These are phyloP conservation scores for Seriola rivoliana DNA, from an alignment of 2,113 vertebrate genomes.

Conservation along the genomic window DNA sequence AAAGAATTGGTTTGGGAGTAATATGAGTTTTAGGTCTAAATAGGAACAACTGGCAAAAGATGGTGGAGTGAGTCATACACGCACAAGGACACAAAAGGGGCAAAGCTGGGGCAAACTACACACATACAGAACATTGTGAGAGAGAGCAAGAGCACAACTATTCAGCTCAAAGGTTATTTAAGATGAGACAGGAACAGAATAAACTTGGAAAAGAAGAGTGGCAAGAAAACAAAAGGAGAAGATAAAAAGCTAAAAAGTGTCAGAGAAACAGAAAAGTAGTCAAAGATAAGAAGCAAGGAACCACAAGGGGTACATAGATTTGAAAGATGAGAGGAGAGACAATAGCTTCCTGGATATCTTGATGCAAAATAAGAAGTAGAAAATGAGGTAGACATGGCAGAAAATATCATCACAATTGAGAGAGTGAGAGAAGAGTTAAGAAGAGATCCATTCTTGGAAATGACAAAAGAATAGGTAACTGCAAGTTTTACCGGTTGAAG, in stretches of 20 bases:
- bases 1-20: background rate
- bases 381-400: background rate
- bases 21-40: conserved; percentile 4
- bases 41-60: background rate
- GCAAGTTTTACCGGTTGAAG: background rate
- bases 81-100: background rate
- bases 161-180: conserved; percentile 27
- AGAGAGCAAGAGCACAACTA: background rate
- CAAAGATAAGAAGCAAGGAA: conserved; percentile 3
- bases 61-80: background rate
- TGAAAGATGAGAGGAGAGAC: conserved; percentile 13
- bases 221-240: conserved; percentile 23
- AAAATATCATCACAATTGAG: background rate
- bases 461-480: conserved; percentile 2
- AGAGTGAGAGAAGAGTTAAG: background rate
- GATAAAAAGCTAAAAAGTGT: conserved; percentile 23
- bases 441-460: conserved; percentile 3
- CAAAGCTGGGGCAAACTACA: background rate
- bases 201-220: background rate
- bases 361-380: conserved; percentile 21
- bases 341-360: conserved; percentile 21
- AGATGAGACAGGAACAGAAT: conserved; percentile 7
- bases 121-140: background rate
- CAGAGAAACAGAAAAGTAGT: conserved; percentile 18
- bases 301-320: background rate